These are phyloP conservation scores for Pandemis heparana DNA, from an alignment of 2,888 invertebrate genomes.

Conservation along the genomic window DNA sequence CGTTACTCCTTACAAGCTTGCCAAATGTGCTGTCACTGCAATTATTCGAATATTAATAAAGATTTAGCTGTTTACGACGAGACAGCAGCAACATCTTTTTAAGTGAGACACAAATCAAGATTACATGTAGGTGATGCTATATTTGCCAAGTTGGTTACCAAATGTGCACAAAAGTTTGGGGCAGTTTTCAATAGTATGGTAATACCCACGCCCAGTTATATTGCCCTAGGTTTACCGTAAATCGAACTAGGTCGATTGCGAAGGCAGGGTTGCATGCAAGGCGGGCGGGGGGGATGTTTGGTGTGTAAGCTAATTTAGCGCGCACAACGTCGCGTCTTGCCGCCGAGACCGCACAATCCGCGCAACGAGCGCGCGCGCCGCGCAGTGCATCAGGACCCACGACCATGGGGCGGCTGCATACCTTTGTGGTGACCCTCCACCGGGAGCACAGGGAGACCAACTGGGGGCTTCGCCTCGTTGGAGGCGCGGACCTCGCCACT, in stretches of 20 bases:
- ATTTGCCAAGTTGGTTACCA: not conserved
- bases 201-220: conserved; percentile 7
- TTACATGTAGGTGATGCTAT: not conserved
- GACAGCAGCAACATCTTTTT: not conserved
- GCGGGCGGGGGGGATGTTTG: conserved; percentile 67
- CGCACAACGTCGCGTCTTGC: conserved; percentile 78
- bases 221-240: conserved; percentile 70
- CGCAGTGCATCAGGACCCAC: conserved; percentile 59
- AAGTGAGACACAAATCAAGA: not conserved
- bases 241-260: conserved; percentile 77
- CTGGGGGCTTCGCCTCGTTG: conserved; percentile 95
- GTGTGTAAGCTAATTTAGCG: conserved; percentile 74
- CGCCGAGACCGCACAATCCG: conserved; percentile 72
- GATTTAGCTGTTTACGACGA: not conserved
- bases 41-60: conserved; percentile 2
- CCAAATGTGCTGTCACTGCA: conserved; percentile 3
- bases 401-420: conserved; percentile 90
- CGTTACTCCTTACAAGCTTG: conserved; percentile 2
- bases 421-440: conserved; percentile 90
- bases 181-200: not conserved
- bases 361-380: conserved; percentile 63
- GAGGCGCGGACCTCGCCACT: conserved; percentile 94
- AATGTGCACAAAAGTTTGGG: not conserved
- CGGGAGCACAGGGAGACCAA: conserved; percentile 90
- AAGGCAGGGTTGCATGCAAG: conserved; percentile 73